Percentiles rank a stretch among this genome's conserved stretches.
Evolutionary conservation across 2,113 vertebrate species (phyloP).

Genomic region (Tachycineta bicolor): DNA sequence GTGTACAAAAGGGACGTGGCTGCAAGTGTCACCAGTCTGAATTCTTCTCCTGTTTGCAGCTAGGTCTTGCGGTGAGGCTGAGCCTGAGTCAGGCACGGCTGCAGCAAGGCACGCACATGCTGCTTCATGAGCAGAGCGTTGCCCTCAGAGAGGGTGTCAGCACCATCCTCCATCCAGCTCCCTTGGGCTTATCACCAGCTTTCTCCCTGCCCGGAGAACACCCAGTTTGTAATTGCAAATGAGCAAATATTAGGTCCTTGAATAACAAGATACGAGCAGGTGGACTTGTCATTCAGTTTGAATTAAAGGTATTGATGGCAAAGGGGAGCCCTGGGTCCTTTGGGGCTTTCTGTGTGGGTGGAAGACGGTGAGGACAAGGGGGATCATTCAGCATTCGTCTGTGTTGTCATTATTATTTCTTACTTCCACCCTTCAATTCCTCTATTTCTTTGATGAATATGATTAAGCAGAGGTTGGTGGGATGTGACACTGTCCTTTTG

Average conservation of each 20-base stretch:
- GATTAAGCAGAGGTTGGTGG: not conserved
- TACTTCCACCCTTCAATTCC: not conserved
- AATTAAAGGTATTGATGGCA: not conserved
- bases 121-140: not conserved
- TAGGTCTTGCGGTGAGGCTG: not conserved
- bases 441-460: not conserved
- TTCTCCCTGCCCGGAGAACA: not conserved
- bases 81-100: not conserved
- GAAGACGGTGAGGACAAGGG: not conserved
- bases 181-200: not conserved
- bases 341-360: not conserved
- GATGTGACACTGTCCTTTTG: not conserved
- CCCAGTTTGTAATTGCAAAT: not conserved
- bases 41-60: conserved; percentile 10
- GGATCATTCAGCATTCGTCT: not conserved
- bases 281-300: not conserved
- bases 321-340: not conserved
- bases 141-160: not conserved
- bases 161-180: not conserved
- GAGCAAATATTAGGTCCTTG: not conserved
- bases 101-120: not conserved
- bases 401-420: not conserved
- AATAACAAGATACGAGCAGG: not conserved
- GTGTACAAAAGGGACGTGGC: not conserved
- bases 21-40: not conserved